Conservation (phyloP, 2,797 vertebrate genomes). For the Octomys mimax region DNA sequence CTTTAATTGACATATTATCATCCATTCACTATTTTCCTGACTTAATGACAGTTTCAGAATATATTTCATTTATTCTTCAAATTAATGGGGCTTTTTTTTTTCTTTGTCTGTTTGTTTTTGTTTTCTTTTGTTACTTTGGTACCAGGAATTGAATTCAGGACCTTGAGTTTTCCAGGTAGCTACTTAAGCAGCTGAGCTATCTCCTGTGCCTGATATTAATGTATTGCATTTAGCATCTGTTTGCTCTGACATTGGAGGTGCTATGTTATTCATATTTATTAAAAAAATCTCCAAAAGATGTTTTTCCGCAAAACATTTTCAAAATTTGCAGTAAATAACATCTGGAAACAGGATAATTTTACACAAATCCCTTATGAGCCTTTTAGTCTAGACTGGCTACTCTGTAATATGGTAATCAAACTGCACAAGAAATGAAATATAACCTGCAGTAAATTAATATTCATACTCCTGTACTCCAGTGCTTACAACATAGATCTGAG, state of each 20-base stretch:
- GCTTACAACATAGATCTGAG: background rate
- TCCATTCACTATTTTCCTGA: background rate
- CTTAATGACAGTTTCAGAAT: background rate
- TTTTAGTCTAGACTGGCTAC: background rate
- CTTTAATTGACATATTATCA: background rate
- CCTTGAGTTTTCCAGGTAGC: no score
- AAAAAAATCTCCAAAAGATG: background rate
- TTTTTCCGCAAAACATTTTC: no score
- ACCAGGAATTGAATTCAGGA: no score
- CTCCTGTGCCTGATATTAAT: background rate
- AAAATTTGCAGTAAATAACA: background rate
- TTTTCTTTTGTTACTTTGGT: no score
- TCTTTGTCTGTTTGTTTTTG: no score
- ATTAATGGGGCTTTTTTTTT: background rate
- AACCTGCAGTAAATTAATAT: background rate
- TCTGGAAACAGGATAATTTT: background rate
- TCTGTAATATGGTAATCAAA: background rate
- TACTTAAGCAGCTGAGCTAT: no score
- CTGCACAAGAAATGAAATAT: background rate
- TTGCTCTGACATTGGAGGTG: background rate
- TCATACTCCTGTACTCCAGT: background rate
- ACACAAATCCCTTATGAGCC: background rate
- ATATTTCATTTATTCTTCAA: background rate
- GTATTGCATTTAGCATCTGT: background rate
- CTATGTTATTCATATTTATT: background rate